Conservation (phyloP, 2,113 vertebrate genomes). For the Glaucomys volans region DNA sequence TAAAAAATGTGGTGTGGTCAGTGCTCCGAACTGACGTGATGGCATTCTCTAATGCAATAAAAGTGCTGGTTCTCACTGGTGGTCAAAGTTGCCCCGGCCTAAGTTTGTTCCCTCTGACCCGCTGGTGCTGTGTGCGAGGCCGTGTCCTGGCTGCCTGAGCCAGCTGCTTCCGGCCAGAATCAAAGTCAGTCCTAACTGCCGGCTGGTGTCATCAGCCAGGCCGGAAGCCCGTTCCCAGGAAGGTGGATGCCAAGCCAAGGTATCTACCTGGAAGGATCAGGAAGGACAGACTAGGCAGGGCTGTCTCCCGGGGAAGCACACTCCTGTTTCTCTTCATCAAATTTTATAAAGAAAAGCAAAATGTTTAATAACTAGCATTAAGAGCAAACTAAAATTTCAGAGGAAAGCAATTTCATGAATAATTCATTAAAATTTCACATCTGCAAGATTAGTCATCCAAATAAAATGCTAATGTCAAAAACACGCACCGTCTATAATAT, state of each 20-base stretch:
- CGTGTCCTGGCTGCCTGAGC: background rate
- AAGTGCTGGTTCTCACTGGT: slow-evolving; percentile 95
- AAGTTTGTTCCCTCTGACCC: slow-evolving; percentile 80
- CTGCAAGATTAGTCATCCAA: slow-evolving; percentile 93
- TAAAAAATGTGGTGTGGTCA: slow-evolving; percentile 94
- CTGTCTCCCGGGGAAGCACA: slow-evolving; percentile 64
- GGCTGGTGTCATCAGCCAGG: background rate
- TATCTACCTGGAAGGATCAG: slow-evolving; percentile 60
- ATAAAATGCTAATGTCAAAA: slow-evolving; percentile 93
- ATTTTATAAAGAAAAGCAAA: slow-evolving; percentile 88
- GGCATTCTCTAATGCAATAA: slow-evolving; percentile 99
- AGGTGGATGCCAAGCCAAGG: background rate
- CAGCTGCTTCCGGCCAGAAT: background rate
- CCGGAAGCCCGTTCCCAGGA: background rate
- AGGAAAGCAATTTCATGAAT: slow-evolving; percentile 90
- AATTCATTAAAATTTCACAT: slow-evolving; percentile 91
- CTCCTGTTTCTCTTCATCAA: slow-evolving; percentile 84
- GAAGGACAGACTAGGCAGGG: background rate
- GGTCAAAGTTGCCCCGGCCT: slow-evolving; percentile 88
- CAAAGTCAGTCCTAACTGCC: background rate
- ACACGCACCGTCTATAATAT: slow-evolving; percentile 90
- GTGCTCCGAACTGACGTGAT: slow-evolving; percentile 94
- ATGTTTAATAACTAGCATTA: slow-evolving; percentile 90
- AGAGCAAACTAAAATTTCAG: slow-evolving; percentile 90
- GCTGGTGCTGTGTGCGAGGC: background rate